Conservation (phyloP, 1,140 invertebrate species). For the Antheraea mylitta region DNA sequence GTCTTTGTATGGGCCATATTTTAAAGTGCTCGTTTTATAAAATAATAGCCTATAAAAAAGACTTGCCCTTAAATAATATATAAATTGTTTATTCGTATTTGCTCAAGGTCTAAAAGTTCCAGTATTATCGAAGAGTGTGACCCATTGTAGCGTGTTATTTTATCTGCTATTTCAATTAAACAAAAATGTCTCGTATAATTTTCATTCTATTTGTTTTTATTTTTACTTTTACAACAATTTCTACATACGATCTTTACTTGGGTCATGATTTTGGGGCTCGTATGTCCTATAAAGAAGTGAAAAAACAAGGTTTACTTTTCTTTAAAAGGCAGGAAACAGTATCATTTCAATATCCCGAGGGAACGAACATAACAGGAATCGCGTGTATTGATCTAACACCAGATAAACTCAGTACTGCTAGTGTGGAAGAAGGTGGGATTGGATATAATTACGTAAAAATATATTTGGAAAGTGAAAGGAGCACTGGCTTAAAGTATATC, state of each 20-base stretch:
- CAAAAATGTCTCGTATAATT: not conserved
- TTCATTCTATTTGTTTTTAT: not conserved
- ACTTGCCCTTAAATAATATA: conserved; percentile 6
- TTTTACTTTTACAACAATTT: conserved; percentile 4
- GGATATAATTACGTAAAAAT: conserved; percentile 27
- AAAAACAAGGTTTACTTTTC: conserved; percentile 37
- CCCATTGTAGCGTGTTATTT: conserved; percentile 2
- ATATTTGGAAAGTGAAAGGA: conserved; percentile 34
- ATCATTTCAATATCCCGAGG: conserved; percentile 31
- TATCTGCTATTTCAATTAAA: conserved; percentile 4
- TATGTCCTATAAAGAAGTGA: conserved; percentile 30
- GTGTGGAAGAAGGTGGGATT: conserved; percentile 31
- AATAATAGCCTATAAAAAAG: not conserved
- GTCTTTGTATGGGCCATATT: too few relatives aligned
- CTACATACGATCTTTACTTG: conserved; percentile 15
- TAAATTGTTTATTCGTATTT: conserved; percentile 7
- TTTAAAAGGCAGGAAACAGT: conserved; percentile 29
- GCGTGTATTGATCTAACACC: conserved; percentile 34
- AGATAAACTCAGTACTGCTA: conserved; percentile 27
- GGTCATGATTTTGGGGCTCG: conserved; percentile 25
- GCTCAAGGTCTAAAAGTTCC: conserved; percentile 5
- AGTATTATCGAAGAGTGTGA: conserved; percentile 7
- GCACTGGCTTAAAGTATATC: conserved; percentile 34
- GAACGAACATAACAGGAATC: conserved; percentile 41
- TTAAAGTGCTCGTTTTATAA: too few relatives aligned